Conservation (phyloP, 2,888 invertebrate genomes). For the Drosophila fungiperda region DNA sequence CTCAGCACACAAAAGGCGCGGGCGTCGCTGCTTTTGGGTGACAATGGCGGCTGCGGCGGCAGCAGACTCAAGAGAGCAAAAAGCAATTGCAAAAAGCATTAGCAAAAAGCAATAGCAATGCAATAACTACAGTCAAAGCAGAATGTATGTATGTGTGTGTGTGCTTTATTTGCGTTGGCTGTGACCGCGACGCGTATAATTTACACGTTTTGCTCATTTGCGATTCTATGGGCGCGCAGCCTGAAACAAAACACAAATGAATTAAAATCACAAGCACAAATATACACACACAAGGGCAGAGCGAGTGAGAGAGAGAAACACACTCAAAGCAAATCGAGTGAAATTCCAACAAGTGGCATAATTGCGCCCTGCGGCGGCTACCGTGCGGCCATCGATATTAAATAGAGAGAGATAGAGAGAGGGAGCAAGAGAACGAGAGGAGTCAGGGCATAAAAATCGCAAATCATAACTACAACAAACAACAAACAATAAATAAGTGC, state of each 20-base stretch:
- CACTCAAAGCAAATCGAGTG: slow-evolving; percentile 56
- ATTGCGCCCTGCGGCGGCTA: slow-evolving; percentile 81
- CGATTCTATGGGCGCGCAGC: slow-evolving; percentile 76
- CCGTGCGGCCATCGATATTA: slow-evolving; percentile 71
- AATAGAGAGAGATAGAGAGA: not conserved
- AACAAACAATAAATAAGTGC: slow-evolving; percentile 81
- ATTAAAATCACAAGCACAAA: slow-evolving; percentile 57
- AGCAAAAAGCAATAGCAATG: slow-evolving; percentile 6
- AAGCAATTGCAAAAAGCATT: slow-evolving; percentile 5
- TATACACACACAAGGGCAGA: slow-evolving; percentile 6
- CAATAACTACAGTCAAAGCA: slow-evolving; percentile 32
- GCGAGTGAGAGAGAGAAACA: slow-evolving; percentile 14
- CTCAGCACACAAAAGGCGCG: slow-evolving; percentile 51
- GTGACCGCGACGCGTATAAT: slow-evolving; percentile 80
- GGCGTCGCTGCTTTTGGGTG: slow-evolving; percentile 63
- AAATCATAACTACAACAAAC: slow-evolving; percentile 82
- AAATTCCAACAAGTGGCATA: slow-evolving; percentile 82
- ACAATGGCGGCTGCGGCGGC: slow-evolving; percentile 51
- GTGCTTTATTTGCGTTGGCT: slow-evolving; percentile 74
- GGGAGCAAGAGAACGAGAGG: not conserved
- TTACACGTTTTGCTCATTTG: slow-evolving; percentile 83
- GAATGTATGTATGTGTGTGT: slow-evolving; percentile 19
- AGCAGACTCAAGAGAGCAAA: slow-evolving; percentile 45
- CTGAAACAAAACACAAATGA: slow-evolving; percentile 72
- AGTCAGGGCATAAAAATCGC: slow-evolving; percentile 67